A percentile compares a stretch with the other conserved stretches of the same genome.
phyloP scores from a whole-genome alignment of 2,888 invertebrate genomes.

The Arrhopalites spinosus region DNA sequence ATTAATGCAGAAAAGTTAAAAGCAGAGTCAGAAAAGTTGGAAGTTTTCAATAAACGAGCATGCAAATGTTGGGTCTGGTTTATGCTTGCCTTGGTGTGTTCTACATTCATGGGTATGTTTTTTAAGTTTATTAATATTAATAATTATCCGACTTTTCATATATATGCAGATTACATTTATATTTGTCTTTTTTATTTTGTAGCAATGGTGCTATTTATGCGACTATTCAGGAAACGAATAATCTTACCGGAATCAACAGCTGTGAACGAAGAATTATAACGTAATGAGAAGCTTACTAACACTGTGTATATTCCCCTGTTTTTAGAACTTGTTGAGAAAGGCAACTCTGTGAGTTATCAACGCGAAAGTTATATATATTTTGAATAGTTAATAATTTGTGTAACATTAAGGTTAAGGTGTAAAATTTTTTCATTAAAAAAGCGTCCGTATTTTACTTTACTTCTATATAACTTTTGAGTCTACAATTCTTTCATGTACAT shows the following conservation, averaged over 20 bases:
- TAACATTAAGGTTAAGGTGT: no score
- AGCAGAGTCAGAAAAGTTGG: constrained; percentile 78
- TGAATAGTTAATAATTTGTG: no score
- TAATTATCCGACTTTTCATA: background rate
- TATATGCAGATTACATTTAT: constrained; percentile 44
- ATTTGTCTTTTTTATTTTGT: constrained; percentile 60
- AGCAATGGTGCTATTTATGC: constrained; percentile 94
- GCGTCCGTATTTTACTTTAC: no score
- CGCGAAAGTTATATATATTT: no score
- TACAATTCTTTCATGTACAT: no score
- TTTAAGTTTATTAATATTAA: background rate
- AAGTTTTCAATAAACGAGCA: constrained; percentile 81
- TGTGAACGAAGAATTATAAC: background rate
- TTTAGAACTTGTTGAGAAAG: no score
- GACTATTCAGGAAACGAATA: constrained; percentile 74
- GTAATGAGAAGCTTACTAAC: no score
- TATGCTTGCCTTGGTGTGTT: constrained; percentile 81
- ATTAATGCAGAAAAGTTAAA: constrained; percentile 76
- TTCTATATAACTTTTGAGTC: no score
- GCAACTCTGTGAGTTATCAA: no score
- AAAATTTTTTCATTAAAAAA: no score
- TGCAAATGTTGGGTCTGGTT: constrained; percentile 97
- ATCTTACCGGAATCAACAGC: background rate
- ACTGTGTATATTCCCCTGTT: no score
- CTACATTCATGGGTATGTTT: constrained; percentile 82